Evolutionary conservation across 1,140 invertebrate genomes (phyloP).

Genomic region (Nasonia longicornis): DNA sequence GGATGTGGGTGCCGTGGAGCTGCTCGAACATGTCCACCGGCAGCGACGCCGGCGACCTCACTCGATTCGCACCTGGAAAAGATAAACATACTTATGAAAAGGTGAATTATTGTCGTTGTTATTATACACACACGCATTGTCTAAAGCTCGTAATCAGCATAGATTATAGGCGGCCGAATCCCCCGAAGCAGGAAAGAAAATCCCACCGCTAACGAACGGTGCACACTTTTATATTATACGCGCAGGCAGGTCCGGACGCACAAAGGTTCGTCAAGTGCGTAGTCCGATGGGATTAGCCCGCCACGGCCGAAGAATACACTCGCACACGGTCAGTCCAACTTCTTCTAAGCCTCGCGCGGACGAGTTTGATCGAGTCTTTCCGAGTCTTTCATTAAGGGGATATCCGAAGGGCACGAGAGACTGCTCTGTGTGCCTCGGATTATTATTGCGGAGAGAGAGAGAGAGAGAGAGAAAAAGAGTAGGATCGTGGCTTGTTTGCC

Average conservation of each 20-base stretch:
- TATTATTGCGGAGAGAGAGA: conserved; percentile 56
- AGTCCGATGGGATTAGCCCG: conserved; percentile 38
- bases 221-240: background rate
- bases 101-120: too few relatives aligned
- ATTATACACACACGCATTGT: too few relatives aligned
- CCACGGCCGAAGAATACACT: conserved; percentile 24
- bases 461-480: conserved; percentile 27
- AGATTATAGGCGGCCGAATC: background rate
- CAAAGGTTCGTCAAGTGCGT: conserved; percentile 38
- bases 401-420: background rate
- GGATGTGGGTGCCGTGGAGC: conserved; percentile 96
- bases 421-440: conserved; percentile 30
- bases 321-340: background rate
- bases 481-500: conserved; percentile 54
- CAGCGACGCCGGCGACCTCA: conserved; percentile 74
- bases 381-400: conserved; percentile 60
- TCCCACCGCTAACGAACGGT: background rate
- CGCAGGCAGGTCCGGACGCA: background rate
- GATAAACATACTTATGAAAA: conserved; percentile 50
- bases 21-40: conserved; percentile 93
- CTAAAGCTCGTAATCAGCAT: background rate
- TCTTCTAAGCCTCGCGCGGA: conserved; percentile 53
- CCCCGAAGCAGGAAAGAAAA: background rate
- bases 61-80: conserved; percentile 74
- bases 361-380: conserved; percentile 59